These are phyloP conservation scores for Melanaphis sacchari DNA, from an alignment of 1,140 invertebrate genomes.

Conservation along the genomic window DNA sequence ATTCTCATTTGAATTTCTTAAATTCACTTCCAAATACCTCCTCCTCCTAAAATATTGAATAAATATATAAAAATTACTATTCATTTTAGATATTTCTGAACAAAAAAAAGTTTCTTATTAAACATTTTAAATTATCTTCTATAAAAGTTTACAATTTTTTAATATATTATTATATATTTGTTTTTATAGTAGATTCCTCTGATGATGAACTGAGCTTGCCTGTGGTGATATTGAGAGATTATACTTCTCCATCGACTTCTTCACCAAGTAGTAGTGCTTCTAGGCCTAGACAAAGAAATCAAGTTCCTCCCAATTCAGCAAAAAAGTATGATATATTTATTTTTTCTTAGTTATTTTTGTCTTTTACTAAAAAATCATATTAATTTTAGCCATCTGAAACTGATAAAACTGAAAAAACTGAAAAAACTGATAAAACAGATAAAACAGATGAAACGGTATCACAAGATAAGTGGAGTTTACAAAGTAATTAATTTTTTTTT, in stretches of 20 bases:
- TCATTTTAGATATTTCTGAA: no score
- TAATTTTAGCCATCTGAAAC: background rate
- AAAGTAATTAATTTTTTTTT: slow-evolving; percentile 25
- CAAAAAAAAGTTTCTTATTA: no score
- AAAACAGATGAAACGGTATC: background rate
- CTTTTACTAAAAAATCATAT: background rate
- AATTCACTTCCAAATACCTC: no score
- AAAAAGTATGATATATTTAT: slow-evolving; percentile 36
- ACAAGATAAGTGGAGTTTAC: background rate
- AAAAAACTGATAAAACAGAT: no score
- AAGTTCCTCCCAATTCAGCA: background rate
- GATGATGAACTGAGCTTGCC: background rate
- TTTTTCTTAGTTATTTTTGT: background rate
- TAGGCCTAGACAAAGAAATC: background rate
- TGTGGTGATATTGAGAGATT: background rate
- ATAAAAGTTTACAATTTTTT: background rate
- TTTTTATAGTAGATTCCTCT: background rate
- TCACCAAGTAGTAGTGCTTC: background rate
- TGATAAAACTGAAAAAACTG: no score
- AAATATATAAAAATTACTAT: no score
- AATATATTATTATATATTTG: background rate
- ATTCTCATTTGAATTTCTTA: no score
- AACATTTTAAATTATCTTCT: no score
- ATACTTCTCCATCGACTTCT: background rate
- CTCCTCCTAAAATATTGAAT: no score